Conservation (phyloP, 2,113 vertebrate genomes). For the Ranitomeya imitator region DNA sequence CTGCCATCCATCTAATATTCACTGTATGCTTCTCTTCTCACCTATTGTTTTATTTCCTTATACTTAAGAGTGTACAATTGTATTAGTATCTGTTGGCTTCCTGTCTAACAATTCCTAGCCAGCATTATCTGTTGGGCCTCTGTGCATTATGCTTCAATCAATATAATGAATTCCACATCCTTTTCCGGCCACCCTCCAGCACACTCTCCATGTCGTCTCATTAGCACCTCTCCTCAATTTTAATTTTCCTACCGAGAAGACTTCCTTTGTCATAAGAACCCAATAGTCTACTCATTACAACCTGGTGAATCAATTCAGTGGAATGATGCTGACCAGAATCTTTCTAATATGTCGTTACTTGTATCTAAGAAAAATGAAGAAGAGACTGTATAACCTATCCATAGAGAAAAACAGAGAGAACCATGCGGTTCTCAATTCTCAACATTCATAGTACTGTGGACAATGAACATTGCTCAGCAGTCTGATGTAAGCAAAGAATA, state of each 20-base stretch:
- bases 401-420: not conserved
- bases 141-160: conserved; percentile 39
- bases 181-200: conserved; percentile 45
- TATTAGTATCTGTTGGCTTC: not conserved
- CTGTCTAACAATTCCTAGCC: not conserved
- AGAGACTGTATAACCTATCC: not conserved
- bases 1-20: not conserved
- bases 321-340: not conserved
- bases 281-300: conserved; percentile 41
- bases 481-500: not conserved
- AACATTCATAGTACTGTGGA: not conserved
- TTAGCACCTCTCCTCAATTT: conserved; percentile 45
- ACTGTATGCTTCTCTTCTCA: not conserved
- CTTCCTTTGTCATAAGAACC: conserved; percentile 32
- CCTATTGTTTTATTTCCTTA: not conserved
- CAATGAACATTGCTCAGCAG: too few relatives aligned
- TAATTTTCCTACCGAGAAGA: conserved; percentile 16
- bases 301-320: conserved; percentile 39
- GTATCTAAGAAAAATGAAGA: not conserved
- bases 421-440: not conserved
- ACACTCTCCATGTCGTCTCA: conserved; percentile 34
- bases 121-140: not conserved
- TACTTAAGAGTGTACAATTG: not conserved
- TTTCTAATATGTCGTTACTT: not conserved
- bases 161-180: conserved; percentile 38